A percentile compares a stretch with the other conserved stretches of the same genome.
phyloP scores from a whole-genome alignment of 1,140 invertebrate species.

The Cyrtorhinus lividipennis region DNA sequence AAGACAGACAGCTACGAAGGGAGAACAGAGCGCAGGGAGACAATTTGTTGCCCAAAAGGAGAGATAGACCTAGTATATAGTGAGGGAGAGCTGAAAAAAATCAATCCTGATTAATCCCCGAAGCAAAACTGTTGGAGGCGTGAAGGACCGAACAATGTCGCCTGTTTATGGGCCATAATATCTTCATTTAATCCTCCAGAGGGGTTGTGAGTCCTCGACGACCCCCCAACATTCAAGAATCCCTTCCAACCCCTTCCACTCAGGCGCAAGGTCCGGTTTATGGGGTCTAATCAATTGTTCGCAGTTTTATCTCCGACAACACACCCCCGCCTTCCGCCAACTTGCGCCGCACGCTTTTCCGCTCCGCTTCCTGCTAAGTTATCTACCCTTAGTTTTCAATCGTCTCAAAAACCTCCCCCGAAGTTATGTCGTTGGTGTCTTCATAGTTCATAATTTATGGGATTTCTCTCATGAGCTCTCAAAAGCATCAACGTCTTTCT shows the following conservation, averaged over 20 bases:
- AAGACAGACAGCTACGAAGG: background rate
- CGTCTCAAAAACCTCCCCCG: too few species aligned
- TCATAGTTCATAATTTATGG: too few species aligned
- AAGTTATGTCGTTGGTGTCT: too few species aligned
- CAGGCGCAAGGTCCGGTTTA: background rate
- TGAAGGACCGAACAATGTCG: slow-evolving; percentile 13
- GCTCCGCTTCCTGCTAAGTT: background rate
- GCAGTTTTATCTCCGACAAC: background rate
- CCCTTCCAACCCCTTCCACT: background rate
- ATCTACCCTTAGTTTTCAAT: background rate
- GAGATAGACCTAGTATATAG: too few species aligned
- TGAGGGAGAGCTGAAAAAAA: slow-evolving; percentile 17
- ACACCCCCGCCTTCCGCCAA: background rate
- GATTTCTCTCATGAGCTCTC: too few species aligned
- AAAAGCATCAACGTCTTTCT: too few species aligned
- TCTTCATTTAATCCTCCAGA: slow-evolving; percentile 13
- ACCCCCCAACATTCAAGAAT: background rate
- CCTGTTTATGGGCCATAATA: slow-evolving; percentile 23
- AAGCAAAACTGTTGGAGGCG: slow-evolving; percentile 16
- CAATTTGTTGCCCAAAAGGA: slow-evolving; percentile 11
- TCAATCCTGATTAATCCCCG: slow-evolving; percentile 23
- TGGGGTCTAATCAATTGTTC: slow-evolving; percentile 10
- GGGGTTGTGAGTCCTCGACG: background rate
- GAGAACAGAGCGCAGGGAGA: background rate
- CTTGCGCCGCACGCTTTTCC: background rate